These are phyloP conservation scores for Solenopsis fugax DNA, from an alignment of 1,140 invertebrate species.

Conservation along the genomic window DNA sequence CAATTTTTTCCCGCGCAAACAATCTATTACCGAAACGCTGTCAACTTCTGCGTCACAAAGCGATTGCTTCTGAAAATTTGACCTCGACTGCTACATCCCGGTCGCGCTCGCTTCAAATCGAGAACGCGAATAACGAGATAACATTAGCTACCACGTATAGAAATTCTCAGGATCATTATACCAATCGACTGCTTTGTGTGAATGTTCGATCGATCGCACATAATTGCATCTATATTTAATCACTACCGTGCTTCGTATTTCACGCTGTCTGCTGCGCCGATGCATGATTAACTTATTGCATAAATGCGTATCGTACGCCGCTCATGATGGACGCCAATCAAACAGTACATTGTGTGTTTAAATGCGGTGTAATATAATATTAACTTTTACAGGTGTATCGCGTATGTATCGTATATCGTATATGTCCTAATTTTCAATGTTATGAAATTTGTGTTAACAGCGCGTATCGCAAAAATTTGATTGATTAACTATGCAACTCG, in stretches of 20 bases:
- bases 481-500: background rate
- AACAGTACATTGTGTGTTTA: slow-evolving; percentile 16
- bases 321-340: background rate
- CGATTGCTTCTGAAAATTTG: slow-evolving; percentile 16
- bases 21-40: slow-evolving; percentile 20
- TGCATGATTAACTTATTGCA: slow-evolving; percentile 43
- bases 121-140: background rate
- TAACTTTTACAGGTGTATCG: background rate
- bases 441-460: slow-evolving; percentile 1
- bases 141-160: background rate
- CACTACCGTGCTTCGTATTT: slow-evolving; percentile 14
- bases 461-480: background rate
- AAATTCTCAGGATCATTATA: background rate
- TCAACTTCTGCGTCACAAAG: slow-evolving; percentile 18
- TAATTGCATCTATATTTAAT: slow-evolving; percentile 51
- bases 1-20: slow-evolving; percentile 46
- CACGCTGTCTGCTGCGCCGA: slow-evolving; percentile 6
- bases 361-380: background rate
- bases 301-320: background rate
- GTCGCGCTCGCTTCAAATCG: background rate
- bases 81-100: background rate
- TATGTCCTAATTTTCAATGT: background rate
- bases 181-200: background rate
- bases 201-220: background rate
- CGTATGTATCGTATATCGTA: no score